Evolutionary conservation across 1,140 invertebrate genomes (phyloP).

Genomic region (Chymomyza costata): DNA sequence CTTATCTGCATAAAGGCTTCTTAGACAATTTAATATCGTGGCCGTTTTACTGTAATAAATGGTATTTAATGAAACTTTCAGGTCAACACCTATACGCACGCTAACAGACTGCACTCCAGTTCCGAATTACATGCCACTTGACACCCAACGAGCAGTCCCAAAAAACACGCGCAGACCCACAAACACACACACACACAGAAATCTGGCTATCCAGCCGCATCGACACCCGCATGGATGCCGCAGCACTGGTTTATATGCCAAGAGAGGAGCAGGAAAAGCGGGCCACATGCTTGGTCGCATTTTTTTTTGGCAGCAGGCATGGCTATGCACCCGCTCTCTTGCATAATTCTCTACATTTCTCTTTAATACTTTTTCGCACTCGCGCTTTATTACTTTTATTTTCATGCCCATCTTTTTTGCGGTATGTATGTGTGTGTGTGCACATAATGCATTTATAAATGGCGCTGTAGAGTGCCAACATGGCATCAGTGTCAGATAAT

Average conservation of each 20-base stretch:
- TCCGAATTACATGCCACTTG: conserved; percentile 27
- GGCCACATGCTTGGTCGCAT: conserved; percentile 34
- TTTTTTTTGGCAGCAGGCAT: conserved; percentile 40
- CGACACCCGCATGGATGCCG: too few species aligned
- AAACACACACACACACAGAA: too few species aligned
- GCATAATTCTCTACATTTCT: conserved; percentile 21
- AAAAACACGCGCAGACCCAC: too few species aligned
- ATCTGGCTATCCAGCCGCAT: too few species aligned
- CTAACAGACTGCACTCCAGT: conserved; percentile 12
- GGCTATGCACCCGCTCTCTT: not conserved
- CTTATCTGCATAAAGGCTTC: too few species aligned
- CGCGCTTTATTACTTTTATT: conserved; percentile 3
- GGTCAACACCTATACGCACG: conserved; percentile 37
- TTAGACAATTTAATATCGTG: too few species aligned
- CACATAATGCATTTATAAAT: conserved; percentile 64
- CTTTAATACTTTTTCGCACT: conserved; percentile 6
- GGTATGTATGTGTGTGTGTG: too few species aligned
- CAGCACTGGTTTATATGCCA: too few species aligned
- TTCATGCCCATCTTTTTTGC: too few species aligned
- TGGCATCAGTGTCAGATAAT: conserved; percentile 50
- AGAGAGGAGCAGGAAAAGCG: too few species aligned
- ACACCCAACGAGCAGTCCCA: too few species aligned
- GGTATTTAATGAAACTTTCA: conserved; percentile 51
- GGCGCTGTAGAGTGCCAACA: conserved; percentile 48
- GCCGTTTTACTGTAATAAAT: conserved; percentile 42